Percentiles rank a stretch among this genome's conserved stretches.
Evolutionary conservation across 1,140 invertebrate genomes (phyloP).

Genomic region (Lepeophtheirus salmonis): DNA sequence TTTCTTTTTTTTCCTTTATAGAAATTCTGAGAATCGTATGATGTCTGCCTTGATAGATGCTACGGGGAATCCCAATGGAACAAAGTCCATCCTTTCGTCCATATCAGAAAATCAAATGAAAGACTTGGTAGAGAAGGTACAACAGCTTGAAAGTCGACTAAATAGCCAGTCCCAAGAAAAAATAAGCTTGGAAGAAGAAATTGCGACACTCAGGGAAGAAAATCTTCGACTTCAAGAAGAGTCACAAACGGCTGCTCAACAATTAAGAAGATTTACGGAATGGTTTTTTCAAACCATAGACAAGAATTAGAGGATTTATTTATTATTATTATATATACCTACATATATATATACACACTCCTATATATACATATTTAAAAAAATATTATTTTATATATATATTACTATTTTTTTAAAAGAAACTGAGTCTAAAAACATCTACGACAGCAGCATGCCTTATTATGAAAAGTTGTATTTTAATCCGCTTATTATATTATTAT

Average conservation of each 20-base stretch:
- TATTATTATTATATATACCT: too few relatives aligned
- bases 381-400: too few relatives aligned
- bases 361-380: too few relatives aligned
- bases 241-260: slow-evolving; percentile 64
- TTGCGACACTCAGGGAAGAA: slow-evolving; percentile 37
- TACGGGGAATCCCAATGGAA: neutral
- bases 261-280: slow-evolving; percentile 70
- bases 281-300: slow-evolving; percentile 81
- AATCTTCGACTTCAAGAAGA: slow-evolving; percentile 70
- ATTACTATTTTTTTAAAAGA: too few relatives aligned
- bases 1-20: neutral
- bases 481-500: too few relatives aligned
- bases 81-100: neutral
- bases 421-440: too few relatives aligned
- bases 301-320: slow-evolving; percentile 36
- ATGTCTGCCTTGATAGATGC: neutral
- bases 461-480: too few relatives aligned
- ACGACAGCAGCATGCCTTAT: too few relatives aligned
- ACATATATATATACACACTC: too few relatives aligned
- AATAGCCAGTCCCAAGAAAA: slow-evolving; percentile 5
- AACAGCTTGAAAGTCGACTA: slow-evolving; percentile 2
- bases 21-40: neutral
- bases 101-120: neutral
- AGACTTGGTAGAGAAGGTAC: slow-evolving; percentile 42
- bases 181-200: slow-evolving; percentile 5